Base-by-base conservation (phyloP, 2,888 invertebrate genomes). In the Seira ritae region DNA sequence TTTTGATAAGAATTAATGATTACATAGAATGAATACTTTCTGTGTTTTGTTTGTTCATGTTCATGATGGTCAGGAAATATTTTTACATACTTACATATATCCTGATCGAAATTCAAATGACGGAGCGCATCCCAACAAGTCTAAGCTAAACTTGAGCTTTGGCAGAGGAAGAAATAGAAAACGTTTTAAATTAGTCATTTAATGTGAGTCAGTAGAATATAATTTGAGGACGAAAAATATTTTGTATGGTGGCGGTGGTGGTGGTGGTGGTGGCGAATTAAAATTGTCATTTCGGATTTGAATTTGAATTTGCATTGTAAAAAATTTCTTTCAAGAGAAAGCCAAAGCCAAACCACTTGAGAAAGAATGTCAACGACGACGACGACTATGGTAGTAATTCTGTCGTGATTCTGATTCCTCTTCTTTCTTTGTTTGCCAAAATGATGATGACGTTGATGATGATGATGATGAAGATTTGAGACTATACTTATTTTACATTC, bases 191-290 rank as follows among this genome's bases (percentile, higher is more conserved):
- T 62, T 62, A 2, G 20, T 62, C 62, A 62, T 62, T 31, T 60
- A 78, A 78, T 71, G 71, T 78, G 71, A 72, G 78, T 78, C 78
- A 78, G 78, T 78, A n/a, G 62, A 68, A 31, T 78, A n/a, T 37
- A 68, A 31, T n/a, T 15, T 3, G 19, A 68, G 31, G 24, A 67
- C 20, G 24, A 37, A 24, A 68, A n/a, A 20, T 24, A 31, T 31
- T n/a, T n/a, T 31, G 31, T 2, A 31, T 31, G 31, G 31, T 31
- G 31, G 12, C 55, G 55, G 55, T 55, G 12, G 50, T 37, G 65
- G 24, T 65, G 37, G n/a, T 12, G 65, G 46, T n/a, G 66, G 66
- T 42, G 62, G 20, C 62, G 55, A 3, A 55, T 62, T 62, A 62
- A 62, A 8, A 20, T 62, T 62, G 62, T 62, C 62, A 62, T 62